Conservation (phyloP, 2,888 invertebrate species). For the Mellilla xanthometata region DNA sequence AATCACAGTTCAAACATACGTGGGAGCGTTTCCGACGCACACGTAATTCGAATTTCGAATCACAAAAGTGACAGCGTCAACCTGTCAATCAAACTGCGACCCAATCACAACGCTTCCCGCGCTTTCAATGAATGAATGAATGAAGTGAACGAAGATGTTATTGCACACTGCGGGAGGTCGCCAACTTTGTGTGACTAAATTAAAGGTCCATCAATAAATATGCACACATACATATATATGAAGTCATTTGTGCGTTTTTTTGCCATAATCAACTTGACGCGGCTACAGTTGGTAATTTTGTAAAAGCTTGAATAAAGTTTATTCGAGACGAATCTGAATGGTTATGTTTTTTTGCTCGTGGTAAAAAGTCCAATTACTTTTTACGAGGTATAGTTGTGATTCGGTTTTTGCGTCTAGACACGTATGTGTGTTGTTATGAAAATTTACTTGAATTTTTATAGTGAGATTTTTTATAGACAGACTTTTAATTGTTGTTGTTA, state of each 20-base stretch:
- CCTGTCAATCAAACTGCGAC: conserved; percentile 31
- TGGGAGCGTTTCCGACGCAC: conserved; percentile 29
- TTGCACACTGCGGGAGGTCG: conserved; percentile 43
- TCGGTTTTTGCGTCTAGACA: no score
- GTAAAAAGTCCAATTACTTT: conserved; percentile 1
- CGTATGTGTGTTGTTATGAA: no score
- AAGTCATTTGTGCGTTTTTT: conserved; percentile 4
- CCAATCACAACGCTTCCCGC: conserved; percentile 39
- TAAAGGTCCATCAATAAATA: conserved; percentile 38
- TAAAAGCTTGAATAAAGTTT: conserved; percentile 3
- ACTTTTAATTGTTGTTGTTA: no score
- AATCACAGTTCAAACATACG: conserved; percentile 21
- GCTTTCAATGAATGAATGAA: conserved; percentile 46
- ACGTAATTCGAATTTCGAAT: conserved; percentile 4
- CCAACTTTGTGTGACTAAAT: conserved; percentile 43
- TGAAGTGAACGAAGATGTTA: conserved; percentile 41
- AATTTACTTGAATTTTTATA: no score
- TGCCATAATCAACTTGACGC: conserved; percentile 2
- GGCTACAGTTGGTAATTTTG: conserved; percentile 1
- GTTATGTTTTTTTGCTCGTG: neutral
- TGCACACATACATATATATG: neutral
- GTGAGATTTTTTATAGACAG: no score
- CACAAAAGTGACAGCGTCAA: conserved; percentile 30
- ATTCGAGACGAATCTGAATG: no score
- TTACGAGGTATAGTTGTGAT: neutral